phyloP scores from a whole-genome alignment of 2,113 vertebrate genomes.

The Mus pahari region DNA sequence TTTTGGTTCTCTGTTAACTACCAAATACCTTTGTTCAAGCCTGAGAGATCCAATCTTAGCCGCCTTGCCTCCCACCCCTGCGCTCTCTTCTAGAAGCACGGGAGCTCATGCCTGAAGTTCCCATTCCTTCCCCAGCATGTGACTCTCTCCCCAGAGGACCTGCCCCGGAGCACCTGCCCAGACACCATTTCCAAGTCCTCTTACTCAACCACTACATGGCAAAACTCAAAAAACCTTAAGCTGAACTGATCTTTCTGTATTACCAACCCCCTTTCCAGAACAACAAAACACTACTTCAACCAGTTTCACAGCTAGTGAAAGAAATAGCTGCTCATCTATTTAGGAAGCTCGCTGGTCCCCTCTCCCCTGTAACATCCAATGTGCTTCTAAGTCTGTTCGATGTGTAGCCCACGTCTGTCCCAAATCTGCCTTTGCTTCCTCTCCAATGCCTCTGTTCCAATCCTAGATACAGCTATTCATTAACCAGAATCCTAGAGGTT shows the following conservation, averaged over 20 bases:
- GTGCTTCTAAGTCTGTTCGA: background rate
- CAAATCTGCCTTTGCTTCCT: background rate
- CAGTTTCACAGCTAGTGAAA: background rate
- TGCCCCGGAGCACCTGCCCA: background rate
- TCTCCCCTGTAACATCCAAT: background rate
- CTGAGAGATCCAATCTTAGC: background rate
- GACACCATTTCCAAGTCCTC: background rate
- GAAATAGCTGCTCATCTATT: background rate
- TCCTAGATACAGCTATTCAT: background rate
- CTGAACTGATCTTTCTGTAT: background rate
- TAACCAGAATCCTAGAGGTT: background rate
- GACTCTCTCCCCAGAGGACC: background rate
- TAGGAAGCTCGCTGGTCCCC: too few relatives aligned
- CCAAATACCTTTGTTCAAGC: background rate
- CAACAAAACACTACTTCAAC: background rate
- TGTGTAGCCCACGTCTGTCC: too few relatives aligned
- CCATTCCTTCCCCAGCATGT: background rate
- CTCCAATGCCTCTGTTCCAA: background rate
- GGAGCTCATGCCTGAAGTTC: background rate
- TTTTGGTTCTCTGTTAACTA: background rate
- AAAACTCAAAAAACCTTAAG: background rate
- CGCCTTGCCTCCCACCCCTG: background rate
- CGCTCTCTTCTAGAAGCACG: background rate
- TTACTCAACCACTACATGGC: background rate
- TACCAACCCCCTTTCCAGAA: background rate